Percentiles rank a stretch among this genome's conserved stretches.
Evolutionary conservation across 2,113 vertebrate genomes (phyloP).

Genomic region (Callopanchax toddi): DNA sequence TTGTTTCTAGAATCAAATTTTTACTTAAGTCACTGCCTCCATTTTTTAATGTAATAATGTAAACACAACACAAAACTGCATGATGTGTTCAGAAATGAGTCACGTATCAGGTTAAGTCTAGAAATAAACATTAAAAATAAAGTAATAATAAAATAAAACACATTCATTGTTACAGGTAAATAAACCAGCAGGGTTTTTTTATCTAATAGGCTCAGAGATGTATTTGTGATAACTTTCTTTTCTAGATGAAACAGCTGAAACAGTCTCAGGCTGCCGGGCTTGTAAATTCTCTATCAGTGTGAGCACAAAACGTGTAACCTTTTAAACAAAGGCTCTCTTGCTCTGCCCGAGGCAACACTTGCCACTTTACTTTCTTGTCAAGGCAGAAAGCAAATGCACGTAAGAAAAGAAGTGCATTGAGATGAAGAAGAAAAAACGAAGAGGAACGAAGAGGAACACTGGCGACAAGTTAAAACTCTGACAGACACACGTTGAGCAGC

Average conservation of each 20-base stretch:
- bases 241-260: slow-evolving; percentile 38
- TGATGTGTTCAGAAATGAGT: too few relatives aligned
- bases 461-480: slow-evolving; percentile 62
- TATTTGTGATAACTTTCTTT: slow-evolving; percentile 35
- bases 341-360: slow-evolving; percentile 68
- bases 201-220: not conserved
- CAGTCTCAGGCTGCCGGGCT: slow-evolving; percentile 25
- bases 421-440: slow-evolving; percentile 57
- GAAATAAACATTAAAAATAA: too few relatives aligned
- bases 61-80: too few relatives aligned
- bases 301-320: slow-evolving; percentile 61
- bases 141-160: too few relatives aligned
- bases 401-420: slow-evolving; percentile 29
- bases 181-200: not conserved
- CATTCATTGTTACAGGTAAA: not conserved
- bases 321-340: slow-evolving; percentile 66
- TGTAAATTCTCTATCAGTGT: slow-evolving; percentile 51
- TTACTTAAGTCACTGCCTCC: too few relatives aligned
- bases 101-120: too few relatives aligned
- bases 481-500: slow-evolving; percentile 59
- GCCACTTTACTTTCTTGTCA: slow-evolving; percentile 66
- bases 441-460: slow-evolving; percentile 49
- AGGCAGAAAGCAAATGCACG: slow-evolving; percentile 50
- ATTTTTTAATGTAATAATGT: too few relatives aligned
- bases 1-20: too few relatives aligned